These are phyloP conservation scores for Oscheius sp. DNA, from an alignment of 2,888 invertebrate species.

Conservation along the genomic window DNA sequence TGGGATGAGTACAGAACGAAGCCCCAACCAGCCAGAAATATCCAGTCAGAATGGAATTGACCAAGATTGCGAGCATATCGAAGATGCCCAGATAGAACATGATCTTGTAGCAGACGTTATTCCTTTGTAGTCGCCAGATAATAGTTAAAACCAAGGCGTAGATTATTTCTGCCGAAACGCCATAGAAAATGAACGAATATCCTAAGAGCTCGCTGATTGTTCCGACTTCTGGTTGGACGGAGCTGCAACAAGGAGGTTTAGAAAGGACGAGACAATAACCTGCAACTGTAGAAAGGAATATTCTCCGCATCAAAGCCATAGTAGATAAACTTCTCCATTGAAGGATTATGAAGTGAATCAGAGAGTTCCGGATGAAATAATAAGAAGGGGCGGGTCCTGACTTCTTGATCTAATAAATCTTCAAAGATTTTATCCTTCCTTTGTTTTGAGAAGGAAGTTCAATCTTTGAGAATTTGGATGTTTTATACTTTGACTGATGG, in stretches of 20 bases:
- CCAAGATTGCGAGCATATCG: not conserved
- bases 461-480: not conserved
- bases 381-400: too few relatives aligned
- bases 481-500: too few relatives aligned
- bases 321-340: conserved; percentile 8
- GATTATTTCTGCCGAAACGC: not conserved
- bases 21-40: not conserved
- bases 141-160: not conserved
- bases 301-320: conserved; percentile 3
- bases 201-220: not conserved
- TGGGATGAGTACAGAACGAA: conserved; percentile 1
- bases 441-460: conserved; percentile 25
- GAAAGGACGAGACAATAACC: not conserved
- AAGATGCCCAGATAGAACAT: conserved; percentile 1
- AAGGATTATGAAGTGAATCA: too few relatives aligned
- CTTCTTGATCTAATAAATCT: too few relatives aligned
- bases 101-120: not conserved
- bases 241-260: not conserved
- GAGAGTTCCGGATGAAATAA: too few relatives aligned
- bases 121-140: not conserved
- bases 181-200: not conserved
- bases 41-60: not conserved
- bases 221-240: not conserved
- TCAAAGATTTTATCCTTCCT: too few relatives aligned
- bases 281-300: conserved; percentile 7